phyloP scores from a whole-genome alignment of 2,113 vertebrate species.

The Tachysurus vachellii region DNA sequence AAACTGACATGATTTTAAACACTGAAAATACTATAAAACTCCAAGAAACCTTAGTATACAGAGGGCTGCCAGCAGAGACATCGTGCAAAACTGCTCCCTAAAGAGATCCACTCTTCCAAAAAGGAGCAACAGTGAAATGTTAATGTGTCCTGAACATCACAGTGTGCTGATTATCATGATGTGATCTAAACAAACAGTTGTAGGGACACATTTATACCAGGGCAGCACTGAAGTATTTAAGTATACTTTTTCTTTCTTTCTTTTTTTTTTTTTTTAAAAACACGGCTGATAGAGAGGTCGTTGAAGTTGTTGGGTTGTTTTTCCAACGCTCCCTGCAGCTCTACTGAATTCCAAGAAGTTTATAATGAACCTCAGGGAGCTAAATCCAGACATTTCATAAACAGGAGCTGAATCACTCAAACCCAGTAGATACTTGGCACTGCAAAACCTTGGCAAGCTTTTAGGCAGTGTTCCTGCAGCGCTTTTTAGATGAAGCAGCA shows the following conservation, averaged over 20 bases:
- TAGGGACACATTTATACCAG: not conserved
- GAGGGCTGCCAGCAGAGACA: too few species aligned
- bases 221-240: not conserved
- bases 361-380: conserved; percentile 18
- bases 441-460: not conserved
- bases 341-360: not conserved
- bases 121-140: not conserved
- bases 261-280: too few species aligned
- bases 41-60: too few species aligned
- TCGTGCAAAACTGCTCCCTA: too few species aligned
- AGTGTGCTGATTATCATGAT: not conserved
- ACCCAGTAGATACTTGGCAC: conserved; percentile 1
- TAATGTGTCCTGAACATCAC: not conserved
- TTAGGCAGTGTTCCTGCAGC: not conserved
- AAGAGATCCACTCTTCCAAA: too few species aligned
- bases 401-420: conserved; percentile 10
- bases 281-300: not conserved
- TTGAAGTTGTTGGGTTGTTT: not conserved
- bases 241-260: too few species aligned
- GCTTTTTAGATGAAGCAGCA: conserved; percentile 21
- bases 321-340: not conserved
- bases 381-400: conserved; percentile 24
- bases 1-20: too few species aligned
- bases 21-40: too few species aligned
- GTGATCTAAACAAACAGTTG: not conserved